Evolutionary conservation across 2,113 vertebrate species (phyloP), one percentile per base, ranked within the genome.

Genomic region (Aix galericulata): DNA sequence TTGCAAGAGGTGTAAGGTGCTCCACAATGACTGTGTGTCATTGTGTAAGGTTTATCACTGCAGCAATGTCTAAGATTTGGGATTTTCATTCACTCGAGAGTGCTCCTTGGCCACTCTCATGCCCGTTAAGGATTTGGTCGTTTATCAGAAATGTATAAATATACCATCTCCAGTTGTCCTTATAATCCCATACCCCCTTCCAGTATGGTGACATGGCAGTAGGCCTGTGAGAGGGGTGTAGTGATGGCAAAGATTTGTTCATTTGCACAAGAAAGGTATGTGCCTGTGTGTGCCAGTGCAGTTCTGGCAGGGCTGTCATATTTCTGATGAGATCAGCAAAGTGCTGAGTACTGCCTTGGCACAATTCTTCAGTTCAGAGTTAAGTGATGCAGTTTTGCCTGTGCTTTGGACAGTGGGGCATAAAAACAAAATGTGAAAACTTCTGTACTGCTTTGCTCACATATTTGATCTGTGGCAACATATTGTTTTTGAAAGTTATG

Each of bases 271-370:
- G 59, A 36, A 0, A 1, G 14, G 1, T 29, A 15, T 8, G 4
- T 10, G 52, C 6, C 29, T 8, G 1, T 12, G 23, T 36, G 4
- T 62, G 40, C 27, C 48, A 68, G 59, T 42, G 48, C 48, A 83
- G 44, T 25, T 75, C 34, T 36, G 53, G 27, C 27, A 0, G 0
- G 22, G 25, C 25, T 42, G 27, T 59, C 23, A 25, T 1, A 4
- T 38, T n/a, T 58, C n/a, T 63, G 72, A 42, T 73, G 62, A 62
- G 50, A 26, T 14, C 1, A 76, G 4, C 2, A 23, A 11, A 48
- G 25, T 13, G 32, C 20, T 3, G 8, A 64, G 38, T 34, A 17
- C 32, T 58, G 34, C 11, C 53, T 31, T 34, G 32, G 75, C 26
- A 69, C 15, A 62, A 9, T 20, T 73, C 58, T 74, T 29, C 11